phyloP scores from a whole-genome alignment of 1,140 invertebrate species.

The Nymphalis io region DNA sequence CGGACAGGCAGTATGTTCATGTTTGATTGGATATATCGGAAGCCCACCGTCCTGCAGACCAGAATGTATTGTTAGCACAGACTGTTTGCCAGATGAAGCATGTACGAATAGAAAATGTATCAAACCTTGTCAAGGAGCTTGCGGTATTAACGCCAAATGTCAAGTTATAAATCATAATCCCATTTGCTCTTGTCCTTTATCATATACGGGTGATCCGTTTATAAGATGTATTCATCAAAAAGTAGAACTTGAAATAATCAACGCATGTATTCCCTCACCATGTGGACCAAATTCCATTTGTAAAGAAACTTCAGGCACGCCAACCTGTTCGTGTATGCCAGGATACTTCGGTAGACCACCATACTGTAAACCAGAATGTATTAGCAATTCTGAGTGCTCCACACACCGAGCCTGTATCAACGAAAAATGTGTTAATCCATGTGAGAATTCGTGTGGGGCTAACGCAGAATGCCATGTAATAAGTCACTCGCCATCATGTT shows the following conservation, averaged over 20 bases:
- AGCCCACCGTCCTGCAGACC: conserved; percentile 89
- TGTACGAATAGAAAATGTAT: conserved; percentile 88
- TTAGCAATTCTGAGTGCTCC: conserved; percentile 84
- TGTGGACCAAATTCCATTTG: conserved; percentile 85
- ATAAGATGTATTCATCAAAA: conserved; percentile 81
- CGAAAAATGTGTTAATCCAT: conserved; percentile 84
- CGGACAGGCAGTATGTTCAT: conserved; percentile 86
- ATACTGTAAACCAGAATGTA: conserved; percentile 85
- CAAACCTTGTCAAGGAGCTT: conserved; percentile 87
- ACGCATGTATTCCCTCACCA: conserved; percentile 84
- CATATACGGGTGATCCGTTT: conserved; percentile 88
- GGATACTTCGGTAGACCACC: conserved; percentile 83
- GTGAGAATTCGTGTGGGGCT: conserved; percentile 82
- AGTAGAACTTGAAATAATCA: conserved; percentile 68
- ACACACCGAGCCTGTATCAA: conserved; percentile 83
- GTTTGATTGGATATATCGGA: conserved; percentile 87
- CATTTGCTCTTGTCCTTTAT: conserved; percentile 85
- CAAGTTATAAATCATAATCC: conserved; percentile 89
- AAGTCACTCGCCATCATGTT: conserved; percentile 83
- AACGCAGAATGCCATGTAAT: conserved; percentile 83
- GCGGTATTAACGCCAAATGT: conserved; percentile 85
- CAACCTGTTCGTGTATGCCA: conserved; percentile 83
- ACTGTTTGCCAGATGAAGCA: conserved; percentile 85
- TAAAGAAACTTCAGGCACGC: conserved; percentile 81
- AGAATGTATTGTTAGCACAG: conserved; percentile 84